phyloP scores from a whole-genome alignment of 2,888 invertebrate genomes.

The Polydrusus tereticollis region DNA sequence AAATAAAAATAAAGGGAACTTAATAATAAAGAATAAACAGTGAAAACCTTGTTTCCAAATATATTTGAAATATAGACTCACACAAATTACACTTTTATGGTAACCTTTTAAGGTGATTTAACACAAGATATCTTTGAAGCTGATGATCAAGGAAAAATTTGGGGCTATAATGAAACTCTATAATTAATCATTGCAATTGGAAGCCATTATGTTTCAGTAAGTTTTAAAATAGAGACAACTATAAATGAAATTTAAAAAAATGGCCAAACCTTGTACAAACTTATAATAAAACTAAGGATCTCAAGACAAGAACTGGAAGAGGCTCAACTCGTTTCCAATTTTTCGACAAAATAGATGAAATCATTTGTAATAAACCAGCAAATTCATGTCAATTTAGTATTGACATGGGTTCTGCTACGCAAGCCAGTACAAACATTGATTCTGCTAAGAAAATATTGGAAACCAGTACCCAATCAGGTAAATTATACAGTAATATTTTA shows the following conservation, averaged over 20 bases:
- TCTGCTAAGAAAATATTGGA: neutral
- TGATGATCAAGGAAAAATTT: neutral
- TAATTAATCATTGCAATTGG: slow-evolving; percentile 8
- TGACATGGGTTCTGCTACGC: slow-evolving; percentile 13
- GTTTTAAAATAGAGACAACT: slow-evolving; percentile 8
- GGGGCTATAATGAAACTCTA: slow-evolving; percentile 11
- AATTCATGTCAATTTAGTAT: neutral
- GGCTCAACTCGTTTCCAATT: slow-evolving; percentile 12
- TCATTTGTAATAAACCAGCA: slow-evolving; percentile 7
- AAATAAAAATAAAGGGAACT: neutral
- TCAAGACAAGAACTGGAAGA: slow-evolving; percentile 15
- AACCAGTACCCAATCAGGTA: neutral
- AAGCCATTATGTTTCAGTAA: neutral
- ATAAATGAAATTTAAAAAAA: slow-evolving; percentile 7
- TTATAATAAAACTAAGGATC: slow-evolving; percentile 17
- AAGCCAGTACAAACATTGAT: neutral
- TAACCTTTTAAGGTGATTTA: slow-evolving; percentile 8
- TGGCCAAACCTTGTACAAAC: slow-evolving; percentile 2
- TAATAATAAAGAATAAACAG: neutral
- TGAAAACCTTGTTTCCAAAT: neutral
- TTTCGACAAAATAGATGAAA: slow-evolving; percentile 9
- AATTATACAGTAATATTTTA: neutral
- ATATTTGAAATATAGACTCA: neutral
- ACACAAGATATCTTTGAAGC: neutral
- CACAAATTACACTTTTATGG: neutral